A percentile compares a stretch with the other conserved stretches of the same genome.
phyloP scores from a whole-genome alignment of 2,888 invertebrate genomes.

The Gasteruption jaculator region DNA sequence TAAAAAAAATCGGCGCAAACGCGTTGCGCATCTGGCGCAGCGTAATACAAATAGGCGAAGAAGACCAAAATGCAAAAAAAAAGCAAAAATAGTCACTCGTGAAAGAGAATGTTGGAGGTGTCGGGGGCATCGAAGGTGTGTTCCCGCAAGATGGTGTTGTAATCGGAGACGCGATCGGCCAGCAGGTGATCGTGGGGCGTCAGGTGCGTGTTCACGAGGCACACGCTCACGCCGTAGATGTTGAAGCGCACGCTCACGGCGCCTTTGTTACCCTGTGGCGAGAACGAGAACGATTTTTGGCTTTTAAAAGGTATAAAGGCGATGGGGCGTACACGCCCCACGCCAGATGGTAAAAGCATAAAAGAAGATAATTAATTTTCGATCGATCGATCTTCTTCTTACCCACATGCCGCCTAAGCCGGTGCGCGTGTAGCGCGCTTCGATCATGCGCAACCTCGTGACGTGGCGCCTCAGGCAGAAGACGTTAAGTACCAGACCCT shows the following conservation, averaged over 20 bases:
- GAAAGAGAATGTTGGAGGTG: constrained; percentile 81
- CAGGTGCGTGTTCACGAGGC: constrained; percentile 85
- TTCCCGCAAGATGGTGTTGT: constrained; percentile 77
- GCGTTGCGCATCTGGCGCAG: no score
- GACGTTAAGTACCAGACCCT: constrained; percentile 76
- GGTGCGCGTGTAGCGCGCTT: constrained; percentile 83
- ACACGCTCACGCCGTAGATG: constrained; percentile 82
- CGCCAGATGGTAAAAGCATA: no score
- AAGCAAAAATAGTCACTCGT: constrained; percentile 62
- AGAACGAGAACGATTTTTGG: no score
- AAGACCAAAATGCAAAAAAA: constrained; percentile 12
- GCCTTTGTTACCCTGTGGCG: constrained; percentile 87
- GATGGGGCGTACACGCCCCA: no score
- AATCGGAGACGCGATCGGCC: constrained; percentile 82
- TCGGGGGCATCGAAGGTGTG: constrained; percentile 76
- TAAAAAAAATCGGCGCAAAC: no score
- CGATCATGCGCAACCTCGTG: constrained; percentile 76
- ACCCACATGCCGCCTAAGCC: constrained; percentile 93
- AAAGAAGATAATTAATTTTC: no score
- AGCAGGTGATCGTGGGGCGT: constrained; percentile 84
- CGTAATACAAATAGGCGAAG: no score
- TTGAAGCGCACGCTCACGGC: constrained; percentile 84
- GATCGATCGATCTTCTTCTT: no score
- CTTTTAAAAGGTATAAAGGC: no score
- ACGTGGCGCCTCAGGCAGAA: constrained; percentile 78